These are phyloP conservation scores for Poecilia picta DNA, from an alignment of 2,797 vertebrate genomes.

Conservation along the genomic window DNA sequence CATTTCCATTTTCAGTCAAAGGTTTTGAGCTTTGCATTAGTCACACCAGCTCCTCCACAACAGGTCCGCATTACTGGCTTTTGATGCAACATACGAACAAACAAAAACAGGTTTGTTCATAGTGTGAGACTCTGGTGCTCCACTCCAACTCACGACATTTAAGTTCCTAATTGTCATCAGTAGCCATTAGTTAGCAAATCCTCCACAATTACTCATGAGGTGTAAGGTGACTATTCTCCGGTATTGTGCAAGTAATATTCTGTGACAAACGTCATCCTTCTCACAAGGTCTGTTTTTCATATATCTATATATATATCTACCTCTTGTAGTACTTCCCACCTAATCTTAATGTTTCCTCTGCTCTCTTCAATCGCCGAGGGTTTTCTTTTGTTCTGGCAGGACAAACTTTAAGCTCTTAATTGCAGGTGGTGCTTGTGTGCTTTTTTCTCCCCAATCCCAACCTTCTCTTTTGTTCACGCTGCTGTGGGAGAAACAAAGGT, in stretches of 20 bases:
- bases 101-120: conserved; percentile 69
- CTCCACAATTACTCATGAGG: conserved; percentile 66
- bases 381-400: conserved; percentile 64
- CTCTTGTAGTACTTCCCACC: conserved; percentile 60
- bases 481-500: conserved; percentile 70
- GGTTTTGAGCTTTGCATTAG: not conserved
- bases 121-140: conserved; percentile 68
- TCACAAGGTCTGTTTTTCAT: conserved; percentile 36
- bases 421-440: conserved; percentile 72
- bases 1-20: not conserved
- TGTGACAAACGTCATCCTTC: conserved; percentile 72
- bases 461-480: conserved; percentile 69
- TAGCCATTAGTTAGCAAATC: conserved; percentile 76
- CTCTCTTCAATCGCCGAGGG: conserved; percentile 34
- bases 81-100: conserved; percentile 49
- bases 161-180: conserved; percentile 76
- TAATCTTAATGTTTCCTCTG: conserved; percentile 75
- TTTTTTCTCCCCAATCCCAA: conserved; percentile 52
- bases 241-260: conserved; percentile 76
- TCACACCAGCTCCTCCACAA: conserved; percentile 47
- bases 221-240: conserved; percentile 73
- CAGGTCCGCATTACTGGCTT: conserved; percentile 55
- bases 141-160: conserved; percentile 62
- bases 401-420: conserved; percentile 78
- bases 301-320: conserved; percentile 47